phyloP scores from a whole-genome alignment of 1,140 invertebrate genomes.

The Papilio dardanus region DNA sequence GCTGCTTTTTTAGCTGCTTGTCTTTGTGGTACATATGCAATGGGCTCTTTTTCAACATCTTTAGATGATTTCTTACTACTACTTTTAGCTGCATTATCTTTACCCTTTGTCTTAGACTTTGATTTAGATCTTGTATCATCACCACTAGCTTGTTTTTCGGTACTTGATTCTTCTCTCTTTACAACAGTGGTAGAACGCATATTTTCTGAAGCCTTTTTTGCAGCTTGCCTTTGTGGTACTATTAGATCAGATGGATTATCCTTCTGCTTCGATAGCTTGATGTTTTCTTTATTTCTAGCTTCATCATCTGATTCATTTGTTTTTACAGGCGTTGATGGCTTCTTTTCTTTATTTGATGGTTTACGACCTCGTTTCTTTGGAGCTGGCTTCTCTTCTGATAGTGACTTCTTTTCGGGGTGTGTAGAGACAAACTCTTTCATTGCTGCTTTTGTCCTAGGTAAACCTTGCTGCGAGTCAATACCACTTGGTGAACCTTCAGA shows the following conservation, averaged over 20 bases:
- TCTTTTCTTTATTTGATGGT: constrained; percentile 73
- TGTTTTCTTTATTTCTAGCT: constrained; percentile 83
- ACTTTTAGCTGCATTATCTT: constrained; percentile 71
- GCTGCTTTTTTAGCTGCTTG: constrained; percentile 96
- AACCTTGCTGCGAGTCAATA: constrained; percentile 87
- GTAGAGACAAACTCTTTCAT: constrained; percentile 89
- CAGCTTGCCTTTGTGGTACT: constrained; percentile 95
- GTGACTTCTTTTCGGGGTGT: constrained; percentile 72
- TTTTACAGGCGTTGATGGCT: constrained; percentile 57
- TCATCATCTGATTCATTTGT: constrained; percentile 76
- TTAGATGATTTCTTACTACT: constrained; percentile 82
- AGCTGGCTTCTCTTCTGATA: constrained; percentile 72
- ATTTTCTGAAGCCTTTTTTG: constrained; percentile 95
- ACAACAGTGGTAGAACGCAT: constrained; percentile 85
- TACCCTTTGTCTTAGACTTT: constrained; percentile 71
- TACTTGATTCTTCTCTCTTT: constrained; percentile 72
- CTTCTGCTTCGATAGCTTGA: constrained; percentile 83
- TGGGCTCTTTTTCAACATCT: constrained; percentile 85
- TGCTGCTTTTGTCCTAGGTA: constrained; percentile 90
- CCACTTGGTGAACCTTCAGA: constrained; percentile 82
- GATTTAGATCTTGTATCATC: constrained; percentile 75
- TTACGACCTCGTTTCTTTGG: constrained; percentile 76
- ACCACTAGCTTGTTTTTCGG: constrained; percentile 67
- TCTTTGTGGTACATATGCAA: constrained; percentile 93
- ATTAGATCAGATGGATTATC: constrained; percentile 90